A percentile compares a stretch with the other conserved stretches of the same genome.
Conservation (phyloP, 2,888 invertebrate genomes). For the Hartigia nigra region DNA sequence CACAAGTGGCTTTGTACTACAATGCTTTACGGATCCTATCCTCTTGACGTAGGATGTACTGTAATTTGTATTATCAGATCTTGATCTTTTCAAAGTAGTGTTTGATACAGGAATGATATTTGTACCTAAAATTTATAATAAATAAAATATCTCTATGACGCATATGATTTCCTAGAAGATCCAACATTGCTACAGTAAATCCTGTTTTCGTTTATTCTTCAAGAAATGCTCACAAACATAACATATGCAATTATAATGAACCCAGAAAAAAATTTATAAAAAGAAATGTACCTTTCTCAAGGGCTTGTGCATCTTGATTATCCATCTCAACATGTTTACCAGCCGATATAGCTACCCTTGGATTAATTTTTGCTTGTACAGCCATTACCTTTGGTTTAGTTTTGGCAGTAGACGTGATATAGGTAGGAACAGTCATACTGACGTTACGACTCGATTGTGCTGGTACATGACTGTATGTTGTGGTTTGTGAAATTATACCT, state of each 20-base stretch:
- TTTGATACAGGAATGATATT: conserved; percentile 28
- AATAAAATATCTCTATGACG: background rate
- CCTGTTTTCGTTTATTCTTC: background rate
- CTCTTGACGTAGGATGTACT: conserved; percentile 25
- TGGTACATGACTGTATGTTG: conserved; percentile 11
- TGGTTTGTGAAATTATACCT: conserved; percentile 9
- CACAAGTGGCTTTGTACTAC: conserved; percentile 19
- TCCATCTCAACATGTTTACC: conserved; percentile 29
- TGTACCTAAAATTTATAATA: conserved; percentile 13
- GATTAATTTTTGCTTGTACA: conserved; percentile 31
- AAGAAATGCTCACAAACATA: conserved; percentile 31
- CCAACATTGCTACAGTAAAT: background rate
- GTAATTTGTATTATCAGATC: conserved; percentile 11
- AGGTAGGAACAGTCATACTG: conserved; percentile 23
- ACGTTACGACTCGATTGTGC: conserved; percentile 13
- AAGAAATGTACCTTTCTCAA: conserved; percentile 31
- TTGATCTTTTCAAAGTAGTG: conserved; percentile 18
- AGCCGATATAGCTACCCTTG: conserved; percentile 24
- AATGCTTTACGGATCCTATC: conserved; percentile 19
- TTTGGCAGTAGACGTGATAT: conserved; percentile 24
- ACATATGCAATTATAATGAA: conserved; percentile 9
- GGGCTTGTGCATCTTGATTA: conserved; percentile 20
- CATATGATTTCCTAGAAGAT: background rate
- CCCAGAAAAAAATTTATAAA: background rate
- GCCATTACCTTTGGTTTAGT: conserved; percentile 28